Percentiles rank a stretch among this genome's conserved stretches.
Conservation (phyloP, 53 echinoderm and acorn worm species). For the Holothuria leucospilota region DNA sequence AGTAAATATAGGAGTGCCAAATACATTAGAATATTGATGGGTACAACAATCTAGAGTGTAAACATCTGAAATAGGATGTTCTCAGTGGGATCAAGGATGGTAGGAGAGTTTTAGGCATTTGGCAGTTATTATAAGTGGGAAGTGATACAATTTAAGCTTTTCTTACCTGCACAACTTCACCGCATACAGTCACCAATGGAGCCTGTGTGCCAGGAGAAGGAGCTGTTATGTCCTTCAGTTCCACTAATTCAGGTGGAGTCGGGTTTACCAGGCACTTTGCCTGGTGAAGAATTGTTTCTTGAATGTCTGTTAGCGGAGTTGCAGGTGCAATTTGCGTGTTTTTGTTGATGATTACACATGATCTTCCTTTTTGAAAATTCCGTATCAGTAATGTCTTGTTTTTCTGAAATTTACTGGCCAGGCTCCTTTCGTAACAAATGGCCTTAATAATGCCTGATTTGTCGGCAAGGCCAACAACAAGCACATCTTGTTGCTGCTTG, state of each 20-base stretch:
- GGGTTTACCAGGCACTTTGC: conserved; percentile 14
- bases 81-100: too few relatives aligned
- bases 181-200: conserved; percentile 11
- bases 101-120: too few relatives aligned
- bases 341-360: conserved; percentile 1
- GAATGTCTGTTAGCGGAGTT: not conserved
- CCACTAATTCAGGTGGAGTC: not conserved
- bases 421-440: not conserved
- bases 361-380: conserved; percentile 1
- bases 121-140: too few relatives aligned
- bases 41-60: too few relatives aligned
- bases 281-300: not conserved
- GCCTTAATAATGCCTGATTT: not conserved
- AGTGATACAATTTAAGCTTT: not conserved
- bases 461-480: conserved; percentile 7
- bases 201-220: conserved; percentile 8
- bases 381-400: not conserved
- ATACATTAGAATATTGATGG: too few relatives aligned
- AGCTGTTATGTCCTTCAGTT: not conserved
- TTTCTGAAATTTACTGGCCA: not conserved
- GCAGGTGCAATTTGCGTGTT: too few relatives aligned
- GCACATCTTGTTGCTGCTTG: conserved; percentile 2
- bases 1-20: too few relatives aligned
- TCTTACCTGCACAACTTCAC: conserved; percentile 22
- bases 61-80: too few relatives aligned